A percentile compares a stretch with the other conserved stretches of the same genome.
phyloP scores from a whole-genome alignment of 2,797 vertebrate genomes.

The Sebastolobus altivelis region DNA sequence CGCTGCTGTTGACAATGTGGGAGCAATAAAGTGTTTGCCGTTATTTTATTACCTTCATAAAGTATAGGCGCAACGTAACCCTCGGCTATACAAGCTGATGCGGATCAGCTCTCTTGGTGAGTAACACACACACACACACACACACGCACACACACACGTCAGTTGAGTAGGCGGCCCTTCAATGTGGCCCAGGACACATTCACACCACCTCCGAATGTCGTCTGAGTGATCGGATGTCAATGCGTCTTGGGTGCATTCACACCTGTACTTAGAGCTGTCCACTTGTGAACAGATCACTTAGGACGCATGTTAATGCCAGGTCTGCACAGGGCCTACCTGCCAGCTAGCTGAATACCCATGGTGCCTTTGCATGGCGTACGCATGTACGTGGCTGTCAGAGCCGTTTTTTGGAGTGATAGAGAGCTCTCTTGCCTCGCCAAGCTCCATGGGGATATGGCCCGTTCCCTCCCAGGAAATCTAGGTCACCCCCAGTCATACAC shows the following conservation, averaged over 20 bases:
- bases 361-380: slow-evolving; percentile 39
- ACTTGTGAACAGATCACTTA: background rate
- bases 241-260: background rate
- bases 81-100: background rate
- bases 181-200: too few relatives aligned
- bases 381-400: slow-evolving; percentile 58
- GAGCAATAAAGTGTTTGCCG: background rate
- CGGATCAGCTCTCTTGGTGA: background rate
- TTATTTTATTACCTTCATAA: background rate
- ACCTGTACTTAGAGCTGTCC: too few relatives aligned
- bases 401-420: slow-evolving; percentile 61
- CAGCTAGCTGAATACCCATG: slow-evolving; percentile 35
- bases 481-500: slow-evolving; percentile 81
- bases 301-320: background rate
- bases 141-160: too few relatives aligned
- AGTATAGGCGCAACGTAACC: background rate
- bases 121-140: too few relatives aligned
- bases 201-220: background rate
- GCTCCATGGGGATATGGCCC: slow-evolving; percentile 70
- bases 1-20: background rate
- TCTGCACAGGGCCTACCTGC: slow-evolving; percentile 38
- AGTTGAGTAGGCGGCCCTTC: too few relatives aligned
- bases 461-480: slow-evolving; percentile 83
- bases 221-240: background rate
- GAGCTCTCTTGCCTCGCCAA: slow-evolving; percentile 56